These are phyloP conservation scores for Aporophyla nigra DNA, from an alignment of 2,888 invertebrate species.

Conservation along the genomic window DNA sequence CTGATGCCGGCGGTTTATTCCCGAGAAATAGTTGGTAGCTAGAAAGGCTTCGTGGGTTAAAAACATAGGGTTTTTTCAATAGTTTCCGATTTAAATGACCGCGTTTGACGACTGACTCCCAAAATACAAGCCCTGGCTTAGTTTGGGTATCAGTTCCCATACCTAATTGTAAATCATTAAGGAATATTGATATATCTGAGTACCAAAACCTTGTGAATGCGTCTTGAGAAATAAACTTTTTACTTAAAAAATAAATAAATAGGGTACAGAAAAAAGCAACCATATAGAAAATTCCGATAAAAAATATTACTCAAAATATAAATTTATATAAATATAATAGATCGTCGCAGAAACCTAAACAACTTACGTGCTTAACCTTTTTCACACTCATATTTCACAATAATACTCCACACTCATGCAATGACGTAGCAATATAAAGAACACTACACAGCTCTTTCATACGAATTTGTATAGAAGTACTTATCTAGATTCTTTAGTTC, in stretches of 20 bases:
- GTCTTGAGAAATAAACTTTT: no score
- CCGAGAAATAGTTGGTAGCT: slow-evolving; percentile 53
- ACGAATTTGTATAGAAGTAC: slow-evolving; percentile 64
- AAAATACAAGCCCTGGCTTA: no score
- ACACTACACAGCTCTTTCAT: slow-evolving; percentile 51
- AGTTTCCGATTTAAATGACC: background rate
- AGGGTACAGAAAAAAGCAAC: background rate
- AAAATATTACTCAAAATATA: background rate
- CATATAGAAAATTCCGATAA: background rate
- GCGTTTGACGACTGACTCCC: no score
- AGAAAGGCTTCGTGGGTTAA: slow-evolving; percentile 58
- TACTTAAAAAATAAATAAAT: no score
- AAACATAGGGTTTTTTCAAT: background rate
- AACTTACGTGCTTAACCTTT: slow-evolving; percentile 24
- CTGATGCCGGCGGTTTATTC: slow-evolving; percentile 70
- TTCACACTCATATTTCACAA: slow-evolving; percentile 49
- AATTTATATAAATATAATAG: slow-evolving; percentile 35
- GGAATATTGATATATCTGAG: no score
- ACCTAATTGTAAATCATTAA: no score
- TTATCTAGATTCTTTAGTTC: slow-evolving; percentile 64
- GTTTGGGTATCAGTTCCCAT: no score
- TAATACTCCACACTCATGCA: slow-evolving; percentile 47
- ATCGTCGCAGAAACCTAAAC: slow-evolving; percentile 32
- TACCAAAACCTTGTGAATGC: no score
- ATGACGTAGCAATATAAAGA: slow-evolving; percentile 52